A percentile compares a stretch with the other conserved stretches of the same genome.
Evolutionary conservation across 2,888 invertebrate species (phyloP).

Genomic region (Stictocephala bisonia): DNA sequence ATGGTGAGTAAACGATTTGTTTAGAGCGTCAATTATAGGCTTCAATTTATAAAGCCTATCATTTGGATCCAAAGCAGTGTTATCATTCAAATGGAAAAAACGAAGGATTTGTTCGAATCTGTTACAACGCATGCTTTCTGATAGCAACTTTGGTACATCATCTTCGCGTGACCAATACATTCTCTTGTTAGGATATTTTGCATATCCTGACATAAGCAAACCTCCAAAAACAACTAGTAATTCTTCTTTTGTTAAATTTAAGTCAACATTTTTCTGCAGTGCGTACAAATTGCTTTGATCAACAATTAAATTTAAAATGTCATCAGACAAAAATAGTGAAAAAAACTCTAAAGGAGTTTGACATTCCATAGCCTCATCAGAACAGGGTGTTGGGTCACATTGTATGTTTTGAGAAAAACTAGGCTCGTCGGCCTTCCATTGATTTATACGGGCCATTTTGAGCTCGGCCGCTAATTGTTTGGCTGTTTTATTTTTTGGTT

Average conservation of each 20-base stretch:
- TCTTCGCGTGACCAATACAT: constrained; percentile 37
- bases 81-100: constrained; percentile 30
- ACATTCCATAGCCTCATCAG: constrained; percentile 41
- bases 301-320: constrained; percentile 25
- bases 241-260: constrained; percentile 42
- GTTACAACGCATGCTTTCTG: constrained; percentile 32
- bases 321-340: constrained; percentile 26
- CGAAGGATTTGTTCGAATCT: constrained; percentile 3
- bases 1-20: neutral
- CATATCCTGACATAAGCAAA: constrained; percentile 41
- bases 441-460: constrained; percentile 26
- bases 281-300: constrained; percentile 42
- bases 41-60: neutral
- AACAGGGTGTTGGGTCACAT: constrained; percentile 28
- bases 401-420: neutral
- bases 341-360: constrained; percentile 35
- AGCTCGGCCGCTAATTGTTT: constrained; percentile 14
- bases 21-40: constrained; percentile 10
- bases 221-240: constrained; percentile 32
- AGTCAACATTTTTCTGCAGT: constrained; percentile 35
- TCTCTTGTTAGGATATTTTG: constrained; percentile 38
- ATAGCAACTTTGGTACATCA: constrained; percentile 32
- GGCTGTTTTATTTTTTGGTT: neutral
- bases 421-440: constrained; percentile 32
- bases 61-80: neutral